A percentile compares a stretch with the other conserved stretches of the same genome.
These are phyloP conservation scores for Sakesphorus luctuosus DNA, from an alignment of 2,113 vertebrate genomes.

Conservation along the genomic window DNA sequence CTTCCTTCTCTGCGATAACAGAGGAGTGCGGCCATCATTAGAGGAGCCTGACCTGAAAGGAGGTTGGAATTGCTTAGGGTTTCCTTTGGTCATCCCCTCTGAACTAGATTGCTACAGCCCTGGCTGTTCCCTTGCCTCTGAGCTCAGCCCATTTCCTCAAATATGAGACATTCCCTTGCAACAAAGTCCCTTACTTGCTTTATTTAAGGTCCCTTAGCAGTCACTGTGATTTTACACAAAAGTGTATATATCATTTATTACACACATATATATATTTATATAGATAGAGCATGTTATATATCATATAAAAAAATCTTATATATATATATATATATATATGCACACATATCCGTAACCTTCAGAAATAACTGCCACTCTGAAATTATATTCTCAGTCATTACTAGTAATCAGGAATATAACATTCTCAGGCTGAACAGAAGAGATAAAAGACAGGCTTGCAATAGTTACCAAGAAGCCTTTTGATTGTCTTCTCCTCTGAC, in stretches of 20 bases:
- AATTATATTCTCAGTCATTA: neutral
- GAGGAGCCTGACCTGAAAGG: neutral
- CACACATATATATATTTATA: neutral
- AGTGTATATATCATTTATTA: neutral
- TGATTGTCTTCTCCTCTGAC: neutral
- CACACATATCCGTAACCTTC: neutral
- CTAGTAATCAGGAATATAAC: neutral
- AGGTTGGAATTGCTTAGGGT: neutral
- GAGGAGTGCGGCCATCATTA: slow-evolving; percentile 15
- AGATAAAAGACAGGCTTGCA: neutral
- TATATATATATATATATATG: neutral
- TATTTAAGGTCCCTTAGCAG: neutral
- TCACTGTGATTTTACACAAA: neutral
- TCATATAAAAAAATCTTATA: neutral
- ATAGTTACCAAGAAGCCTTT: neutral
- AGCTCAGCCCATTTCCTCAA: neutral
- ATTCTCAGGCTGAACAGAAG: neutral
- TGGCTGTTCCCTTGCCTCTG: neutral
- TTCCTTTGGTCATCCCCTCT: neutral
- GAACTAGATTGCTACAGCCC: neutral
- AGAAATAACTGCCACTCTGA: neutral
- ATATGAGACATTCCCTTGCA: neutral
- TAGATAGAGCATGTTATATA: neutral
- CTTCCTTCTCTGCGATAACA: neutral
- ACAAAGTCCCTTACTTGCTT: neutral